Evolutionary conservation across 2,113 vertebrate genomes (phyloP).

Genomic region (Limanda limanda): DNA sequence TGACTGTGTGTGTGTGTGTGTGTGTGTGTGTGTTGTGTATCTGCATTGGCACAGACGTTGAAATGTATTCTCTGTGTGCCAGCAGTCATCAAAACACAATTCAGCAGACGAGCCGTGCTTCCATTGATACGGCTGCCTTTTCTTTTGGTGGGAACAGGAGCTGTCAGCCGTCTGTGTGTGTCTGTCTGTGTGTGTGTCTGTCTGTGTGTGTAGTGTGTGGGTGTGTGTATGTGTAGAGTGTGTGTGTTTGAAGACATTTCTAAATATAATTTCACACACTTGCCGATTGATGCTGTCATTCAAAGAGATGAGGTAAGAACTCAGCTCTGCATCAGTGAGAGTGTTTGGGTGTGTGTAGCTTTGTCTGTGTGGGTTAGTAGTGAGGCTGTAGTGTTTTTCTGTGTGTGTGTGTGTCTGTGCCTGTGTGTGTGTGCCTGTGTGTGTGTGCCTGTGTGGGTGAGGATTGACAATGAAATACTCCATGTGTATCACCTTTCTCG

Average conservation of each 20-base stretch:
- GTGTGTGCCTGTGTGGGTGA: not conserved
- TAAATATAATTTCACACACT: slow-evolving; percentile 64
- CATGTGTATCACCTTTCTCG: slow-evolving; percentile 28
- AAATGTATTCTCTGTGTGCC: slow-evolving; percentile 43
- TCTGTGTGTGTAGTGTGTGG: not conserved
- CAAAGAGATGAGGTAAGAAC: slow-evolving; percentile 32
- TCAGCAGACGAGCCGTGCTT: slow-evolving; percentile 25
- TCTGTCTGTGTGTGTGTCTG: not conserved
- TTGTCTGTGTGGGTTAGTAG: not conserved
- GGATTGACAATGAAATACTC: slow-evolving; percentile 20
- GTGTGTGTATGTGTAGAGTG: slow-evolving; percentile 7
- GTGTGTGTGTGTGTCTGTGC: not conserved
- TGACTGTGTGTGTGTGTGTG: slow-evolving; percentile 19
- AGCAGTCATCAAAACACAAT: slow-evolving; percentile 61
- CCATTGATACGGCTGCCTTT: slow-evolving; percentile 50
- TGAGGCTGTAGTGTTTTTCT: not conserved
- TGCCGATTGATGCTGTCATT: slow-evolving; percentile 57
- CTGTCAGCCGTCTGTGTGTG: slow-evolving; percentile 40
- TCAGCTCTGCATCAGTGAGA: slow-evolving; percentile 33
- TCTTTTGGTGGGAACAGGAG: not conserved
- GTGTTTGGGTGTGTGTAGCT: not conserved
- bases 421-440: not conserved
- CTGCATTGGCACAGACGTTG: slow-evolving; percentile 47
- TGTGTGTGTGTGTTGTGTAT: slow-evolving; percentile 19
- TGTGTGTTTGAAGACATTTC: slow-evolving; percentile 25